These are phyloP conservation scores for Sphaerodactylus townsendi DNA, from an alignment of 2,113 vertebrate genomes.

Conservation along the genomic window DNA sequence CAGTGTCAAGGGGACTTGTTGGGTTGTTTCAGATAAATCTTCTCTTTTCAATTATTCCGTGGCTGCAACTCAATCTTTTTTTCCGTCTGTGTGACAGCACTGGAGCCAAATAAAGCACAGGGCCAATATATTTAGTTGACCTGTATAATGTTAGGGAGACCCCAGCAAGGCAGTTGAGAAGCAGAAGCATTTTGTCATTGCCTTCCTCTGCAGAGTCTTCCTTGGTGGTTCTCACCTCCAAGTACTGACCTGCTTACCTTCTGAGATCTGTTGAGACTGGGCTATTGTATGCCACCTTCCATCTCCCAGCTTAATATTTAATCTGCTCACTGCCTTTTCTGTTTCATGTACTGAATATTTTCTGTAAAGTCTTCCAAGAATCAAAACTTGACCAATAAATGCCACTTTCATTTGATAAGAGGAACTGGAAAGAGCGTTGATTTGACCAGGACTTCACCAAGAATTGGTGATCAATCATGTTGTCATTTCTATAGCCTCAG, in stretches of 20 bases:
- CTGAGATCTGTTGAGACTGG: too few relatives aligned
- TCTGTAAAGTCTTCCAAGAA: background rate
- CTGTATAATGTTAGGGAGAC: background rate
- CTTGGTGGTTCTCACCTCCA: background rate
- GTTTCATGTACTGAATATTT: background rate
- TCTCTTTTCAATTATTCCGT: background rate
- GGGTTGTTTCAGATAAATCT: background rate
- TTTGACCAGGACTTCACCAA: background rate
- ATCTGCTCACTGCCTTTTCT: background rate
- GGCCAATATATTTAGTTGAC: background rate
- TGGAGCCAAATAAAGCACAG: background rate
- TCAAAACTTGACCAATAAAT: background rate
- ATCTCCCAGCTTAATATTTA: background rate
- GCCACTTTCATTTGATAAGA: background rate
- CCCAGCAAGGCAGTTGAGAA: too few relatives aligned
- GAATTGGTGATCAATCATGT: background rate
- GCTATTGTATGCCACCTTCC: too few relatives aligned
- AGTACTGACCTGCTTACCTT: too few relatives aligned
- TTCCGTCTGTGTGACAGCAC: background rate
- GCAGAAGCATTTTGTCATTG: too few relatives aligned
- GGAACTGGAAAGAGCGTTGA: background rate
- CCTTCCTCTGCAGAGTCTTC: background rate
- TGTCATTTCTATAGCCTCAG: background rate
- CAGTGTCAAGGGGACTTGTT: background rate
- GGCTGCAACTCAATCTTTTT: background rate